phyloP scores from a whole-genome alignment of 2,113 vertebrate species.

The Odocoileus hemionus region DNA sequence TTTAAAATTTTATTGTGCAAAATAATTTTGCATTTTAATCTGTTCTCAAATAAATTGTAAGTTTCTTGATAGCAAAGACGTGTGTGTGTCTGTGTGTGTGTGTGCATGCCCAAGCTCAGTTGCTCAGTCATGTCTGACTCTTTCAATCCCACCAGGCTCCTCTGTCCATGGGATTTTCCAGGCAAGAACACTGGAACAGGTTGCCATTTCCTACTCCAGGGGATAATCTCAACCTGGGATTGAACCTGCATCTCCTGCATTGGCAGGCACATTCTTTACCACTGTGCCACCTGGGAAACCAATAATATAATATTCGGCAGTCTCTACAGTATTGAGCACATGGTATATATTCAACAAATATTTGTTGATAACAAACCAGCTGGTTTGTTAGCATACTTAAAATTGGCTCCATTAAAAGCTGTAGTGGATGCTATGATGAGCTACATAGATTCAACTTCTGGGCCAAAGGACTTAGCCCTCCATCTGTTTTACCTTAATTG shows the following conservation, averaged over 20 bases:
- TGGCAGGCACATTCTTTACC: not conserved
- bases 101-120: fast-evolving
- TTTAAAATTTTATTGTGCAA: not conserved
- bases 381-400: not conserved
- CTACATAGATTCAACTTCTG: not conserved
- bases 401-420: not conserved
- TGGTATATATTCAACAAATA: not conserved
- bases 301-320: not conserved
- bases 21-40: not conserved
- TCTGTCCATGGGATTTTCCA: not conserved
- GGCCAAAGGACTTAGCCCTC: not conserved
- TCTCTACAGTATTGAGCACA: not conserved
- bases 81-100: not conserved
- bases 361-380: not conserved
- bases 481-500: not conserved
- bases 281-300: not conserved
- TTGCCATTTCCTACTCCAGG: not conserved
- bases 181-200: not conserved
- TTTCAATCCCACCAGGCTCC: not conserved
- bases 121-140: not conserved
- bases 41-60: not conserved
- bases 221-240: not conserved
- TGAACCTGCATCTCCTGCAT: not conserved
- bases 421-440: not conserved
- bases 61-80: not conserved